Percentiles rank a stretch among this genome's conserved stretches.
Conservation (phyloP, 2,888 invertebrate genomes). For the Proisotoma minuta region DNA sequence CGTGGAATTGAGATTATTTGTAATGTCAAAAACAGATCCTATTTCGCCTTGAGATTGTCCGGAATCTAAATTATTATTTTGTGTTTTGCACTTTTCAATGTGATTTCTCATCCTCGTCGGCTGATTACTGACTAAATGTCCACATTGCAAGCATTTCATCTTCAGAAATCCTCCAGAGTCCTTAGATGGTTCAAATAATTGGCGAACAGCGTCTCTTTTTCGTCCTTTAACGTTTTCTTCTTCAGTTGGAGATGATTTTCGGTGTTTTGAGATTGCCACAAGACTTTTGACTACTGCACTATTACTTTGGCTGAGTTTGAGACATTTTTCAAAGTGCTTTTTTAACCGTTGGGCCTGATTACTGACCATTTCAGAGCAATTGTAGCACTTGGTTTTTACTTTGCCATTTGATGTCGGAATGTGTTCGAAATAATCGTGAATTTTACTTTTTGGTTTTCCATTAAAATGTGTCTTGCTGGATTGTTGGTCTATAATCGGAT, state of each 20-base stretch:
- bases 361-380: background rate
- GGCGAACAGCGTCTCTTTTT: constrained; percentile 1
- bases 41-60: background rate
- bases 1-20: background rate
- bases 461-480: too few relatives aligned
- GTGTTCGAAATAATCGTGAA: constrained; percentile 10
- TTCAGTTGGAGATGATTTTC: background rate
- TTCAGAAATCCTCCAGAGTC: background rate
- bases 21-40: background rate
- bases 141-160: background rate
- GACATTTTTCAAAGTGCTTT: constrained; percentile 1
- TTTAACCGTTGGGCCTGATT: constrained; percentile 3
- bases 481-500: too few relatives aligned
- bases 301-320: background rate
- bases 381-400: background rate
- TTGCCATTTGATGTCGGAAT: background rate
- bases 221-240: background rate
- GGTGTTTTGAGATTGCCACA: background rate
- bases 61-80: background rate
- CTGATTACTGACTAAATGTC: background rate
- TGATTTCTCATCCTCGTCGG: background rate
- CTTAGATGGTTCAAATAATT: background rate
- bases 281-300: background rate
- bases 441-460: constrained; percentile 7
- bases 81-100: background rate